Base-by-base conservation (phyloP, 2,113 vertebrate genomes). In the Calyptomena viridis region DNA sequence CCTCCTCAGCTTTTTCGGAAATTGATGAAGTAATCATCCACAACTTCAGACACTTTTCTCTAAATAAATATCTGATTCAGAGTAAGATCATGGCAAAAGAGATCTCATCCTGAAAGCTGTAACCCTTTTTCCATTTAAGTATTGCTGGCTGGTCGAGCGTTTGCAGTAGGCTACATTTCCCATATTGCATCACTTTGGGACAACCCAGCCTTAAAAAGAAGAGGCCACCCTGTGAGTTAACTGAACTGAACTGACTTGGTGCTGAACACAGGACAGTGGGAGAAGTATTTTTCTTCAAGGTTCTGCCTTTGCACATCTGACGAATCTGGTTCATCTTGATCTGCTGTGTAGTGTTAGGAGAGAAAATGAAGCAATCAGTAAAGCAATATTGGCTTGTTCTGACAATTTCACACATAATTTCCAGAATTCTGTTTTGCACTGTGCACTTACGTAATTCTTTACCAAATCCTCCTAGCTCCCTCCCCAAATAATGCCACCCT, bases 41-140 rank as follows among this genome's bases (percentile, higher is more conserved):
- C 56, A 58, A n/a, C 28, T 91, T 86, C 52, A 68, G 75, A 33
- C 37, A 12, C 15, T 78, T 63, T 8, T 8, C 60, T 92, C 21
- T n/a, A 93, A 93, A 87, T 87, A 95, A 92, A 58, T 60, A 89
- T 69, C 75, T 92, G 86, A 94, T 81, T 96, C 92, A 95, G 69
- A 92, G 23, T 72, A 96, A 94, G 93, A 73, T 96, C 88, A 94
- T 92, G 90, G 94, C 83, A 96, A 95, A 94, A 97, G 63, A 91
- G 68, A 93, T 44, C 52, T 96, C 93, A 92, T 68, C 73, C 37
- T 30, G 52, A 72, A 84, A 86, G 79, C 72, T 74, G 60, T 17
- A 62, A 55, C 37, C 19, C 20, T 87, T 46, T 87, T 91, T 87
- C 94, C 73, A 39, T 60, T 39, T 75, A 72, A 85, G 37, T 53